These are phyloP conservation scores for Malacoraja senta DNA, from an alignment of 2,797 vertebrate species.

Conservation along the genomic window DNA sequence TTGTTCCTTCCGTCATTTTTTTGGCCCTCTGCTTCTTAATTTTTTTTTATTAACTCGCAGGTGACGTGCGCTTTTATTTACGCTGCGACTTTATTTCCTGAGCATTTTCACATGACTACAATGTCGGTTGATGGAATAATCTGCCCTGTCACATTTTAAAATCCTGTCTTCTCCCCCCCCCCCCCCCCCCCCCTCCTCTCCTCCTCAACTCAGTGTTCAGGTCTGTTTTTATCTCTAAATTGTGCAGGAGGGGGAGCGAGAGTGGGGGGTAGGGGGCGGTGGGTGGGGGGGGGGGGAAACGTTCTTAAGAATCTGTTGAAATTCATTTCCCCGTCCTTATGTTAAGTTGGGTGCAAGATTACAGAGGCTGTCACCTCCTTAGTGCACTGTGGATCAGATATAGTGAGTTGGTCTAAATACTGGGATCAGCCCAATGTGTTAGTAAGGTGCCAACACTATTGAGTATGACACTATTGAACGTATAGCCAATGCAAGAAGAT, in stretches of 20 bases:
- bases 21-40: neutral
- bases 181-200: neutral
- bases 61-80: neutral
- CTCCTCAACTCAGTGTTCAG: neutral
- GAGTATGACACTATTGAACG: too few species aligned
- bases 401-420: too few species aligned
- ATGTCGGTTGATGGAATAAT: conserved; percentile 9
- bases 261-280: too few species aligned
- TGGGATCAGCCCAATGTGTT: too few species aligned
- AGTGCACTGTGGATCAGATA: conserved; percentile 48
- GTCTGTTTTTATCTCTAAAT: neutral
- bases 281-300: conserved; percentile 43
- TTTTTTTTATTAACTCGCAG: neutral
- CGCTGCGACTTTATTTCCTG: neutral
- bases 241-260: conserved; percentile 43
- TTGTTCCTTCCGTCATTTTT: neutral
- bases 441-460: too few species aligned
- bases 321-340: conserved; percentile 24
- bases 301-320: conserved; percentile 39
- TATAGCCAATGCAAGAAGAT: too few species aligned
- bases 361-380: conserved; percentile 51
- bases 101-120: neutral
- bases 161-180: neutral
- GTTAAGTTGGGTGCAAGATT: conserved; percentile 45
- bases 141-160: neutral